Evolutionary conservation across 2,113 vertebrate species (phyloP).

Genomic region (Psittacara wagleri): DNA sequence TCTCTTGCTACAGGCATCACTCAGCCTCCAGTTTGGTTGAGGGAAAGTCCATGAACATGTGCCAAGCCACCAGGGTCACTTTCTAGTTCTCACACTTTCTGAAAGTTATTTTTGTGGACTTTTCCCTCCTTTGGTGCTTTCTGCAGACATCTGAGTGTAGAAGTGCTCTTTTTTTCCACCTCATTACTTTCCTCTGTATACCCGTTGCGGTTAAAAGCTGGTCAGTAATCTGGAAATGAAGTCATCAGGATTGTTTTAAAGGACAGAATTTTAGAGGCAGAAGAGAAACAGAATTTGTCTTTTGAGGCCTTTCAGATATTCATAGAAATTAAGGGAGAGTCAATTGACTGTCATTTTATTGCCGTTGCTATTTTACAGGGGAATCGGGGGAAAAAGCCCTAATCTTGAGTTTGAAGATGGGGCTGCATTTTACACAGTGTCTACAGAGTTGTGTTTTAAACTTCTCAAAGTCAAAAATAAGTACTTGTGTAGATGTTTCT

Average conservation of each 20-base stretch:
- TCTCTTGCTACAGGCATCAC: neutral
- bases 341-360: neutral
- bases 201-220: slow-evolving; percentile 25
- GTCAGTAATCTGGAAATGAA: slow-evolving; percentile 44
- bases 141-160: neutral
- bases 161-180: neutral
- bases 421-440: neutral
- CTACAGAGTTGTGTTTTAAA: neutral
- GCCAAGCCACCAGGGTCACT: neutral
- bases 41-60: neutral
- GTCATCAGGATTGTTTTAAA: slow-evolving; percentile 30
- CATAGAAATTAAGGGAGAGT: slow-evolving; percentile 3
- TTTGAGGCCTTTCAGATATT: neutral
- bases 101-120: slow-evolving; percentile 28
- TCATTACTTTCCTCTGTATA: slow-evolving; percentile 19
- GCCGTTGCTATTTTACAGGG: neutral
- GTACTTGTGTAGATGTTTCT: neutral
- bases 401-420: slow-evolving; percentile 8
- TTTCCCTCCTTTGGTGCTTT: neutral
- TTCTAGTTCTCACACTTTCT: slow-evolving; percentile 42
- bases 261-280: slow-evolving; percentile 1
- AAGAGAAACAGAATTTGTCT: neutral
- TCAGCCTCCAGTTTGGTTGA: neutral
- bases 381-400: neutral
- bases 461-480: neutral